A percentile compares a stretch with the other conserved stretches of the same genome.
Evolutionary conservation across 2,113 vertebrate genomes (phyloP).

Genomic region (Meleagris gallopavo): DNA sequence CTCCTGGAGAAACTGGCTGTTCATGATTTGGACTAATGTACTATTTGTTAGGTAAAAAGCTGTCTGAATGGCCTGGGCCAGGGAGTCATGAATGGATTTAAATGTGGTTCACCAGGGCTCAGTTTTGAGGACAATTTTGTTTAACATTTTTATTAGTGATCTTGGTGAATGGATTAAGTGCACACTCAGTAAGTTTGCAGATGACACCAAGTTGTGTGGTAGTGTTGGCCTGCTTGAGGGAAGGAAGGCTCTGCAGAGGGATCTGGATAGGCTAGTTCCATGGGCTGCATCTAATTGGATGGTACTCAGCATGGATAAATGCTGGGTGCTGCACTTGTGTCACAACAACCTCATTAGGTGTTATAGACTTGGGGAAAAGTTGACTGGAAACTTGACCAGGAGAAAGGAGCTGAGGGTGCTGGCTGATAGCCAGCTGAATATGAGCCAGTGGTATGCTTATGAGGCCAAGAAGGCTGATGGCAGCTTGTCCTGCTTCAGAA

Average conservation of each 20-base stretch:
- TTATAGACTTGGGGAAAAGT: no score
- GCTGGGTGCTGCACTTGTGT: neutral
- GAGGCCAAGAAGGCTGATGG: no score
- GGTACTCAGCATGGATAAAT: neutral
- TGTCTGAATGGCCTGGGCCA: neutral
- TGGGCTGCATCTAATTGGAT: neutral
- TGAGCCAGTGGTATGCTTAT: no score
- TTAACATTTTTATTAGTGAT: neutral
- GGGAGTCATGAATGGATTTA: neutral
- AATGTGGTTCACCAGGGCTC: neutral
- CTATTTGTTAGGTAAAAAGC: neutral
- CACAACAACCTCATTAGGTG: neutral
- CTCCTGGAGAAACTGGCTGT: neutral
- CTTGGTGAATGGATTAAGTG: neutral
- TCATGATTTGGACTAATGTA: neutral
- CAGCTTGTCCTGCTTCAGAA: no score
- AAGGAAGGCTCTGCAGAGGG: neutral
- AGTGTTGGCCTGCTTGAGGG: neutral
- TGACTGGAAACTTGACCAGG: no score
- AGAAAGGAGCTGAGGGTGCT: no score
- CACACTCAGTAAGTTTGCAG: no score
- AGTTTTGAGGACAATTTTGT: neutral
- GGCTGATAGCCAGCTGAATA: no score
- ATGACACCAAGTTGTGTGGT: neutral
- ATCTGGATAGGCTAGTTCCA: neutral